Evolutionary conservation across 2,888 invertebrate genomes (phyloP), one percentile per base, ranked within the genome.

Genomic region (Orchesellides sinensis): DNA sequence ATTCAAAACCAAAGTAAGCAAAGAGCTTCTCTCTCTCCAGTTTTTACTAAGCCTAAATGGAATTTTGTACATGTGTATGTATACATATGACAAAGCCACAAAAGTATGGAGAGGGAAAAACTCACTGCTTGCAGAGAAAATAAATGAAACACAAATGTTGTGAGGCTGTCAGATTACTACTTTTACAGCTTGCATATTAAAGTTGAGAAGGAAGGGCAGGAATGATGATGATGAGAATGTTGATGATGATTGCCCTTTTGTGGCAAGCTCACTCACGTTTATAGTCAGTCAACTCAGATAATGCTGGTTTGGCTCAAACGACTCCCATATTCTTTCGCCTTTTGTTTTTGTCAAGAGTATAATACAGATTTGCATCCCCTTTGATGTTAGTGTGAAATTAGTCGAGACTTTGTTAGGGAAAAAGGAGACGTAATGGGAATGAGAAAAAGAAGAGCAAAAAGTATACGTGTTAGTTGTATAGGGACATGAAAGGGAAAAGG

Each of bases 221-320:
- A 54, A 68, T 49, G 61, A 75, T 47, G 61, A 63, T 19, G 47
- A 61, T 45, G 74, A 32, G 52, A 73, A 69, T 59, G 82, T 59
- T 68, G 75, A 82, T 56, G 75, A 66, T 74, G 70, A 82, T 68
- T 75, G 69, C 61, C 73, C 68, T 70, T 80, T 70, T 80, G 79
- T 72, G 72, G 65, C 12, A 23, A 45, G 47, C 29, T 25, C 19
- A 40, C 69, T 32, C 54, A 66, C 59, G 17, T 35, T 23, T 65
- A 63, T 21, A 52, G 25, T 23, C 45, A 27, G 49, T 49, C 49
- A 49, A 45, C 23, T 40, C 21, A 32, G 40, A 63, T 63, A 35
- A 65, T 65, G 21, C 40, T 21, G 23, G 40, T 35, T 8, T 10
- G n/a, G 4, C 56, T 17, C 59, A 29, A 32, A 59, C 32, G 59